phyloP scores from a whole-genome alignment of 2,797 vertebrate species.

The Linurgus olivaceus region DNA sequence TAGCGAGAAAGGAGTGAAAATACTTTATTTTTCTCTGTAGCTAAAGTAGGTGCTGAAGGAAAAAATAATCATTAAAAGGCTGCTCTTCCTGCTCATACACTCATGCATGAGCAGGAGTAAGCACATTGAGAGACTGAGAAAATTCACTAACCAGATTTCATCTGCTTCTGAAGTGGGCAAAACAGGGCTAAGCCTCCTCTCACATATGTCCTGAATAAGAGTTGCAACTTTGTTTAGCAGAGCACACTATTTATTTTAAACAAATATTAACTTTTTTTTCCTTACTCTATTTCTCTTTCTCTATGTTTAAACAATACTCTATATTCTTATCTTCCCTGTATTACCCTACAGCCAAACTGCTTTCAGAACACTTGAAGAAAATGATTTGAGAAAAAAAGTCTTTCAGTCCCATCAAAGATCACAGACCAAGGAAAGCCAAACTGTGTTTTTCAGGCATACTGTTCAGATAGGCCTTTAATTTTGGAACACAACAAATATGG shows the following conservation, averaged over 20 bases:
- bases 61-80: background rate
- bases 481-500: background rate
- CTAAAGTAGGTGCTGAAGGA: background rate
- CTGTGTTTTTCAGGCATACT: background rate
- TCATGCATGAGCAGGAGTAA: background rate
- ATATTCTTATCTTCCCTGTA: background rate
- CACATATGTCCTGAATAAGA: background rate
- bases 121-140: background rate
- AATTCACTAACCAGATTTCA: background rate
- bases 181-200: background rate
- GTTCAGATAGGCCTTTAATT: background rate
- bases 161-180: background rate
- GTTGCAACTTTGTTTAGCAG: background rate
- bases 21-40: background rate
- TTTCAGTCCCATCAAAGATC: background rate
- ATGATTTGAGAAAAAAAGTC: background rate
- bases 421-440: background rate
- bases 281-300: background rate
- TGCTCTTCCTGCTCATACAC: background rate
- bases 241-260: background rate
- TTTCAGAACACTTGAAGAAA: background rate
- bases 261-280: background rate
- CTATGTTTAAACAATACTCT: background rate
- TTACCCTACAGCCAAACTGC: background rate
- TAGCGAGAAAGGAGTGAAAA: background rate